Evolutionary conservation across 2,797 vertebrate genomes (phyloP).

Genomic region (Odontamblyopus rebecca): DNA sequence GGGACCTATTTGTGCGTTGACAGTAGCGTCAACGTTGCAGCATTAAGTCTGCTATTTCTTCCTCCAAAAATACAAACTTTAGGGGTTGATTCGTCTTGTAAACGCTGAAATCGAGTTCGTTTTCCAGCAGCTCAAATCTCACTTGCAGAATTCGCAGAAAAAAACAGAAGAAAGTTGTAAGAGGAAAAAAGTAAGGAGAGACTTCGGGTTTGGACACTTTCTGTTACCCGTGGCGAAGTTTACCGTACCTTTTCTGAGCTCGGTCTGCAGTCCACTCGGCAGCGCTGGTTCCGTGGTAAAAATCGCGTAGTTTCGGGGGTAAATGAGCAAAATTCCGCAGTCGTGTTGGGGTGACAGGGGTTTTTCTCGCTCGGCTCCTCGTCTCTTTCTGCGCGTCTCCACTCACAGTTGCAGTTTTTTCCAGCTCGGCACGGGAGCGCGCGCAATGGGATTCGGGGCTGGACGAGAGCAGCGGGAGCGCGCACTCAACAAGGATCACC

Average conservation of each 20-base stretch:
- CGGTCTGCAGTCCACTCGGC: conserved; percentile 21
- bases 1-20: conserved; percentile 14
- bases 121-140: not conserved
- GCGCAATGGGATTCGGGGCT: conserved; percentile 55
- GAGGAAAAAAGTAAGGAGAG: conserved; percentile 41
- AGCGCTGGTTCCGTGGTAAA: conserved; percentile 36
- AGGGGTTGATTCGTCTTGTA: too few species aligned
- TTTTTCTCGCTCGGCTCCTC: conserved; percentile 23
- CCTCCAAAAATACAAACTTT: conserved; percentile 1
- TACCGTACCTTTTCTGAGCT: conserved; percentile 43
- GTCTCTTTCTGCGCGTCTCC: conserved; percentile 58
- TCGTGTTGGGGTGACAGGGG: conserved; percentile 32
- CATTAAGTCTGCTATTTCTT: conserved; percentile 17
- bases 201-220: conserved; percentile 62
- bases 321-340: conserved; percentile 34
- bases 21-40: conserved; percentile 25
- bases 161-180: conserved; percentile 39
- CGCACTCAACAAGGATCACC: conserved; percentile 36
- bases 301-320: conserved; percentile 26
- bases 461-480: conserved; percentile 51
- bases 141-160: not conserved
- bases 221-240: conserved; percentile 52
- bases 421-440: conserved; percentile 57
- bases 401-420: conserved; percentile 66
- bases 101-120: not conserved